Percentiles rank a stretch among this genome's conserved stretches.
Evolutionary conservation across 2,888 invertebrate genomes (phyloP).

Genomic region (Drosophila kuntzei): DNA sequence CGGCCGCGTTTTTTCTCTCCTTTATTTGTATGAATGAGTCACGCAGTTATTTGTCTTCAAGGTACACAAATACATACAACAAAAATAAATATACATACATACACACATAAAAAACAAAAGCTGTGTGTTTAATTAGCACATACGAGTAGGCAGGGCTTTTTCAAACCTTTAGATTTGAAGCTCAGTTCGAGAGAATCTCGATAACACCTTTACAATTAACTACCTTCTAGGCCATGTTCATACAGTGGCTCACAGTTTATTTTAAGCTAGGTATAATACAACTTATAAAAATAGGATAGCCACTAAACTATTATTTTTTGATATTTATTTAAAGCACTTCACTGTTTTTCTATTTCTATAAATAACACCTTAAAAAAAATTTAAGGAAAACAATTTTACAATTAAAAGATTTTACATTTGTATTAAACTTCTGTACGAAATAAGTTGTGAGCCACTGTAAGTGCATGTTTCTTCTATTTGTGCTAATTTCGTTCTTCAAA

Average conservation of each 20-base stretch:
- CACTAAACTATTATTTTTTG: too few species aligned
- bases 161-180: neutral
- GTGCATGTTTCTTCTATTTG: too few species aligned
- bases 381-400: too few species aligned
- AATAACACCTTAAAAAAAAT: too few species aligned
- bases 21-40: conserved; percentile 42
- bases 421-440: too few species aligned
- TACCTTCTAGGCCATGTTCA: neutral
- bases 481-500: too few species aligned
- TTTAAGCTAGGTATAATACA: neutral
- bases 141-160: neutral
- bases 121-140: conserved; percentile 34
- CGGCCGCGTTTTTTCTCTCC: neutral
- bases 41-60: conserved; percentile 18
- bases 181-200: neutral
- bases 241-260: neutral
- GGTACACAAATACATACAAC: neutral
- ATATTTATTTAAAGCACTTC: too few species aligned
- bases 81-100: neutral
- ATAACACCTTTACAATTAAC: neutral
- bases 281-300: too few species aligned
- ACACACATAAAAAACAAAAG: conserved; percentile 19
- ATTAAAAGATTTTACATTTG: too few species aligned
- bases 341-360: too few species aligned
- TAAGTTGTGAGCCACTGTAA: too few species aligned